Evolutionary conservation across 2,888 invertebrate species (phyloP), one percentile per base, ranked within the genome.

Genomic region (Heliconius sara): DNA sequence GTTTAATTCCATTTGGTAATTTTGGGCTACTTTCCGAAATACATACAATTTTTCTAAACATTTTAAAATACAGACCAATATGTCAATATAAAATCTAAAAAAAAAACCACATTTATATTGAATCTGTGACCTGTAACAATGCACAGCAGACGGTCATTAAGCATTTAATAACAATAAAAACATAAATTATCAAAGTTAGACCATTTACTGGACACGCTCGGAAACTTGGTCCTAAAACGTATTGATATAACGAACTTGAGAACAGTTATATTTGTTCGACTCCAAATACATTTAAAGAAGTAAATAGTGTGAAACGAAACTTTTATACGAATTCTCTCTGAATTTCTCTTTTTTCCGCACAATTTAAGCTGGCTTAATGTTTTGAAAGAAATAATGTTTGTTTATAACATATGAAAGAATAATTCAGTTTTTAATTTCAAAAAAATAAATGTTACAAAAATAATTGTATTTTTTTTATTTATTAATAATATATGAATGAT

Each of bases 141-240:
- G 16, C 34, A 16, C 70, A 43, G 70, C 25, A 70, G 68, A 70
- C 34, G 73, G 60, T 73, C 60, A 39, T 60, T 60, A 10, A n/a
- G 16, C 39, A 60, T 39, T 60, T 60, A 73, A 73, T 60, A 60
- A 34, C n/a, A 22, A 7, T 73, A 34, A 57, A 73, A 34, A 73
- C 73, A 25, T 73, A 60, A 47, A 75, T 19, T 43, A 75, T 19
- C 65, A 13, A 75, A 75, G 39, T 75, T 75, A 12, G 30, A 16
- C 47, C 65, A 63, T 75, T 75, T 65, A 47, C 22, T 65, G 39
- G 75, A 75, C 63, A 75, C 75, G 75, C 75, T 65, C 27, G 75
- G 63, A 75, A 65, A 75, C 75, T 75, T 75, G 27, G 75, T 65
- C n/a, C 39, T 63, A 63, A 39, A 75, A 65, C 43, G 63, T 43